phyloP scores from a whole-genome alignment of 2,888 invertebrate species.

The Heliconius ismenius region DNA sequence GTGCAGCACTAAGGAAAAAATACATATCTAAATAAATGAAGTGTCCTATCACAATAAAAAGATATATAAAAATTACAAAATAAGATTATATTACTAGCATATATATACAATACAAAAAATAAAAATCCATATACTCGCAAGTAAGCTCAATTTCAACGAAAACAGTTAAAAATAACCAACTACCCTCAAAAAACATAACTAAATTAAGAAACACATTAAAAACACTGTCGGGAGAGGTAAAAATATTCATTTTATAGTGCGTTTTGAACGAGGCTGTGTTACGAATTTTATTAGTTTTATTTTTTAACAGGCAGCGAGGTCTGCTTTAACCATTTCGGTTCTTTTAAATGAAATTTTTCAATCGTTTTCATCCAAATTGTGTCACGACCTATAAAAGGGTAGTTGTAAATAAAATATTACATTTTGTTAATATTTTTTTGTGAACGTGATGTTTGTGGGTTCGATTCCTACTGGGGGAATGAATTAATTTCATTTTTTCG shows the following conservation, averaged over 20 bases:
- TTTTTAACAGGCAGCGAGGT: slow-evolving; percentile 19
- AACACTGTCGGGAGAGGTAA: neutral
- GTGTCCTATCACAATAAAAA: no score
- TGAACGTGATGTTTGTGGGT: no score
- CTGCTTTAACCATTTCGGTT: slow-evolving; percentile 30
- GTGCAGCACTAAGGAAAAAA: no score
- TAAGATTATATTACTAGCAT: no score
- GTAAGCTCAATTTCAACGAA: neutral
- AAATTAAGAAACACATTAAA: slow-evolving; percentile 6
- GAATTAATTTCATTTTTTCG: no score
- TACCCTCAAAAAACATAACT: neutral
- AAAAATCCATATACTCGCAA: no score
- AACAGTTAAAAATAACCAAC: neutral
- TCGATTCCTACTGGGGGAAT: no score
- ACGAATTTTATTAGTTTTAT: slow-evolving; percentile 14
- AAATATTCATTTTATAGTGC: slow-evolving; percentile 17
- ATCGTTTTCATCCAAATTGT: slow-evolving; percentile 21
- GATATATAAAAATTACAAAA: no score
- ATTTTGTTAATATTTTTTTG: neutral
- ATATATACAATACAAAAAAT: no score
- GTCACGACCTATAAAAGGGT: slow-evolving; percentile 23
- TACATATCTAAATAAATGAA: no score
- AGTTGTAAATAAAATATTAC: slow-evolving; percentile 13
- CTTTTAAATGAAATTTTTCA: slow-evolving; percentile 30
- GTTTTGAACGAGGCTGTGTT: neutral